phyloP scores from a whole-genome alignment of 2,888 invertebrate genomes.

The Nephrotoma flavescens region DNA sequence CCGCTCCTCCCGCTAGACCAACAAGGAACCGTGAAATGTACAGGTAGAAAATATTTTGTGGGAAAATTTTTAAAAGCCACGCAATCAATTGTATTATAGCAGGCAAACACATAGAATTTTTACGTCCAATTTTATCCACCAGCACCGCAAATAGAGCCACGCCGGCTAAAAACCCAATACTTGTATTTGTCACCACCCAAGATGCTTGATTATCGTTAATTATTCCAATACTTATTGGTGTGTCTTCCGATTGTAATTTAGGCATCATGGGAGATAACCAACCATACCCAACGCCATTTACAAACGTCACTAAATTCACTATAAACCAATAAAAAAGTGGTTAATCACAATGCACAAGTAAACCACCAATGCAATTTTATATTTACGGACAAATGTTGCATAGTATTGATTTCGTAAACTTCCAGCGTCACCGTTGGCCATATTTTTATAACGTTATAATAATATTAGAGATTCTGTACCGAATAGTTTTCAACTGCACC shows the following conservation, averaged over 20 bases:
- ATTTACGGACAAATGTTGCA: not conserved
- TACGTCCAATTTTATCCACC: not conserved
- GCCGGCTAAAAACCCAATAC: not conserved
- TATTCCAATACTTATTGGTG: not conserved
- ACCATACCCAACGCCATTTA: not conserved
- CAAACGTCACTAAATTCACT: not conserved
- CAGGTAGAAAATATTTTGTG: slow-evolving; percentile 6
- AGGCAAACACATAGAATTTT: not conserved
- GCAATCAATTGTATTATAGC: not conserved
- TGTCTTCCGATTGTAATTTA: not conserved
- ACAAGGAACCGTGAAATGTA: slow-evolving; percentile 5
- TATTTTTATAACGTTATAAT: not conserved
- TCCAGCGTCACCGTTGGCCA: not conserved
- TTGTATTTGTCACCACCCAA: not conserved
- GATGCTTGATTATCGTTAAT: not conserved
- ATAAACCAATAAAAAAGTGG: no score
- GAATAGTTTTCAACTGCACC: not conserved
- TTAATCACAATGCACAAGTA: no score
- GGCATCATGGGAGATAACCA: not conserved
- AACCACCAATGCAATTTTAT: not conserved
- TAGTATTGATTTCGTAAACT: not conserved
- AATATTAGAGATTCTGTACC: not conserved
- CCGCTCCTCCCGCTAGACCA: slow-evolving; percentile 1
- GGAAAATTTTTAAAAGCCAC: slow-evolving; percentile 10
- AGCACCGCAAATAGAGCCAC: not conserved